These are phyloP conservation scores for Ochropacha duplaris DNA, from an alignment of 2,888 invertebrate genomes.

Conservation along the genomic window DNA sequence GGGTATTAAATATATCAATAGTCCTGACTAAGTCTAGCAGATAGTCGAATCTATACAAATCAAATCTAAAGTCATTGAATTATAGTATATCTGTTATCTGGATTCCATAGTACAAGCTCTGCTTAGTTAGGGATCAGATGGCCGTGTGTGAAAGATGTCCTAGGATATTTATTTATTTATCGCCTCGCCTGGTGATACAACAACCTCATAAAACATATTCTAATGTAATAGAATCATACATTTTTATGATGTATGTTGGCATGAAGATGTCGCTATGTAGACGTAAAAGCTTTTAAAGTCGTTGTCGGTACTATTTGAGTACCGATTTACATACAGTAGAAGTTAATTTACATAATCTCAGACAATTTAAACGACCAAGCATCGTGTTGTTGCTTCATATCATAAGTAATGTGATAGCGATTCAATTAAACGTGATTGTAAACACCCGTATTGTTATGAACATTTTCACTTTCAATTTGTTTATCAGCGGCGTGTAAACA, in stretches of 20 bases:
- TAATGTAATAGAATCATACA: background rate
- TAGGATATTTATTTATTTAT: background rate
- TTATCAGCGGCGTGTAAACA: slow-evolving; percentile 28
- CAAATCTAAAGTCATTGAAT: no score
- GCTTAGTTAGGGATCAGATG: no score
- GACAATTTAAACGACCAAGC: slow-evolving; percentile 11
- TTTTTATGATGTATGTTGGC: background rate
- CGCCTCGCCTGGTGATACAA: background rate
- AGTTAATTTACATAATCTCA: slow-evolving; percentile 13
- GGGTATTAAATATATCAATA: no score
- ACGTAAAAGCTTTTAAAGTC: slow-evolving; percentile 13
- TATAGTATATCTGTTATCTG: no score
- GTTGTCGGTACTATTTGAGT: slow-evolving; percentile 11
- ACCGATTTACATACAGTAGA: slow-evolving; percentile 16
- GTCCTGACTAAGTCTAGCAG: no score
- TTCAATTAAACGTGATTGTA: slow-evolving; percentile 13
- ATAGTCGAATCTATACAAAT: no score
- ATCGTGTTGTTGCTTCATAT: slow-evolving; percentile 10
- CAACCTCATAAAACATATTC: background rate
- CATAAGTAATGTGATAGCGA: slow-evolving; percentile 10
- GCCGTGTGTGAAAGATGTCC: no score
- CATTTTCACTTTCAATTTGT: slow-evolving; percentile 27
- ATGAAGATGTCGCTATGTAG: slow-evolving; percentile 8
- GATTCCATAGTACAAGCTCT: no score
- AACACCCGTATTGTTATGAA: slow-evolving; percentile 16